Evolutionary conservation across 2,888 invertebrate species (phyloP).

Genomic region (Drosophila pegasa): DNA sequence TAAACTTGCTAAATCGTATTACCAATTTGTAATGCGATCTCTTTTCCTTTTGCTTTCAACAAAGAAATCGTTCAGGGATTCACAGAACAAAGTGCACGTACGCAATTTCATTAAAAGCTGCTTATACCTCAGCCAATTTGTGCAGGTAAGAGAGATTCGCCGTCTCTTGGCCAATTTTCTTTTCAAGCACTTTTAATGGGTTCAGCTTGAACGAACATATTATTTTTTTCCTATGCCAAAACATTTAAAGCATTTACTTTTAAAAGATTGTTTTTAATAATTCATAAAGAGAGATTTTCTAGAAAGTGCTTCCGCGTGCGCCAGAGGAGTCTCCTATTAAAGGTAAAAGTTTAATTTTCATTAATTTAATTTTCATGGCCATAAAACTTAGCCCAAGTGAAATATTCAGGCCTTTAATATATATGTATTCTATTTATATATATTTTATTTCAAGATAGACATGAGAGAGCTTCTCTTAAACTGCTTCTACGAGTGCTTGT

Average conservation of each 20-base stretch:
- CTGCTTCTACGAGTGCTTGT: not conserved
- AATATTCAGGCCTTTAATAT: no score
- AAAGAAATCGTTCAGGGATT: not conserved
- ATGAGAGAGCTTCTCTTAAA: no score
- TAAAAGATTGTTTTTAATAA: not conserved
- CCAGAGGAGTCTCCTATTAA: no score
- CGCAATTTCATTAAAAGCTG: conserved; percentile 16
- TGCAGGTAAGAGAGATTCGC: not conserved
- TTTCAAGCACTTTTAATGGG: conserved; percentile 10
- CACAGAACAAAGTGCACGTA: not conserved
- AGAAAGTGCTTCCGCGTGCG: no score
- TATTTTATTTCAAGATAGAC: no score
- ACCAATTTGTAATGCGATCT: conserved; percentile 3
- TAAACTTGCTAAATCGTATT: conserved; percentile 1
- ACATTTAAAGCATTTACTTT: not conserved
- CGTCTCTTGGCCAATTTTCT: not conserved
- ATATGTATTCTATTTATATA: no score
- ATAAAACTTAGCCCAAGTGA: no score
- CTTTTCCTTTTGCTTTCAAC: not conserved
- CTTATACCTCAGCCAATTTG: conserved; percentile 5
- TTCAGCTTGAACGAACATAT: not conserved
- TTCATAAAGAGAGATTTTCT: not conserved
- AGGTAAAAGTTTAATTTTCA: no score
- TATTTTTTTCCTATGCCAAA: no score
- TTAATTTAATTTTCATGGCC: no score